Conservation (phyloP, 2,113 vertebrate species). For the Aplodontia rufa region DNA sequence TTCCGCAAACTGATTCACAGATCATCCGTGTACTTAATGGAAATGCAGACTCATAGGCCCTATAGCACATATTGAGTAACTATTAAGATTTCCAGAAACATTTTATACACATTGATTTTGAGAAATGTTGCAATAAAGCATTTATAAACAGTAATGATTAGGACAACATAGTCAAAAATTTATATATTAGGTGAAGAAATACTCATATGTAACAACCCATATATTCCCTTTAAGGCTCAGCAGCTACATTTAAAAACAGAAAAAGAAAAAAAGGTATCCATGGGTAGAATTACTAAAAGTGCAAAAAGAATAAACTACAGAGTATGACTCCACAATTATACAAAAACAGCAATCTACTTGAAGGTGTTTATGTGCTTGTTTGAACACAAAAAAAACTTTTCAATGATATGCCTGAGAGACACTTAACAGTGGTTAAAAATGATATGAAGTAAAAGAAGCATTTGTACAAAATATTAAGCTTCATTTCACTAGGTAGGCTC, state of each 20-base stretch:
- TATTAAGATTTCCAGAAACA: background rate
- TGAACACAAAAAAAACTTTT: background rate
- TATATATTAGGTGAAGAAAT: background rate
- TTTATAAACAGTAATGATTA: background rate
- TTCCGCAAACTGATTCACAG: background rate
- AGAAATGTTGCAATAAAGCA: background rate
- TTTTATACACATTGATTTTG: background rate
- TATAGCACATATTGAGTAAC: background rate
- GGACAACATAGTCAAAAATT: background rate
- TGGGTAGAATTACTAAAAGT: background rate
- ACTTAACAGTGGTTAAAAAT: background rate
- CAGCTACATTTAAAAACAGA: background rate
- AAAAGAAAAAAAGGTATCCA: background rate
- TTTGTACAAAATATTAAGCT: background rate
- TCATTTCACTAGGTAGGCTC: background rate
- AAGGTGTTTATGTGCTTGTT: background rate
- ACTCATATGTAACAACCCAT: background rate
- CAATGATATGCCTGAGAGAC: background rate
- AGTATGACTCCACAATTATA: background rate
- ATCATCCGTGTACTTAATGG: background rate
- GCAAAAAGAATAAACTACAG: background rate
- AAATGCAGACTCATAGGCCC: background rate
- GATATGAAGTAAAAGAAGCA: background rate
- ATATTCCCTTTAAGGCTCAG: background rate
- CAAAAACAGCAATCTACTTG: background rate